These are phyloP conservation scores for Carduelis carduelis DNA, from an alignment of 2,797 vertebrate species.

Conservation along the genomic window DNA sequence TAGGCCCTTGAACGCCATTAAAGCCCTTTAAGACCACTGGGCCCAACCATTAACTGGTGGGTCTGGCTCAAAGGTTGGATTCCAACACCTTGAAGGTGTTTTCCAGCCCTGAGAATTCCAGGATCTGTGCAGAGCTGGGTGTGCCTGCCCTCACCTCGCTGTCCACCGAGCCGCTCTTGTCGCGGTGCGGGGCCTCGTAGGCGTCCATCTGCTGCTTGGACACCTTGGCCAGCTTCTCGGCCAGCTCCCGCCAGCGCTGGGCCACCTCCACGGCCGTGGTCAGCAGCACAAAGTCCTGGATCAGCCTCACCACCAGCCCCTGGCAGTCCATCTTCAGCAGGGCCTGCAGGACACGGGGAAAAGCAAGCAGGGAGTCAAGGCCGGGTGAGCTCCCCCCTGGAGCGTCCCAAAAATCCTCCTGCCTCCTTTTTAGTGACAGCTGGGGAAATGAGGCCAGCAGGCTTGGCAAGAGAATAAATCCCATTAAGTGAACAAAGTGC, in stretches of 20 bases:
- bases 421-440: neutral
- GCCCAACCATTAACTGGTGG: neutral
- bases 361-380: neutral
- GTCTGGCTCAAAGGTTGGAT: accelerated
- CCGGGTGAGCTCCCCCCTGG: neutral
- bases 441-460: neutral
- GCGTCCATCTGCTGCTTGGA: slow-evolving; percentile 96
- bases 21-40: accelerated
- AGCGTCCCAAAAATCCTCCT: neutral
- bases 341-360: slow-evolving; percentile 73
- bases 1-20: too few species aligned
- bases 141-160: slow-evolving; percentile 81
- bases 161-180: slow-evolving; percentile 87
- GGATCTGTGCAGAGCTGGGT: accelerated
- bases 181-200: slow-evolving; percentile 91
- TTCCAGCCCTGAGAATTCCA: accelerated
- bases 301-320: slow-evolving; percentile 88
- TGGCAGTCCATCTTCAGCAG: slow-evolving; percentile 97
- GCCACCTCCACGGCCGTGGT: slow-evolving; percentile 96
- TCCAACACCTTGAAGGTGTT: accelerated
- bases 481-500: neutral
- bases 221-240: slow-evolving; percentile 89
- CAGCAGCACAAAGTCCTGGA: slow-evolving; percentile 92
- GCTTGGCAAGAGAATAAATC: neutral
- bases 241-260: slow-evolving; percentile 93